phyloP scores from a whole-genome alignment of 2,888 invertebrate genomes.

The Nematopogon swammerdamellus region DNA sequence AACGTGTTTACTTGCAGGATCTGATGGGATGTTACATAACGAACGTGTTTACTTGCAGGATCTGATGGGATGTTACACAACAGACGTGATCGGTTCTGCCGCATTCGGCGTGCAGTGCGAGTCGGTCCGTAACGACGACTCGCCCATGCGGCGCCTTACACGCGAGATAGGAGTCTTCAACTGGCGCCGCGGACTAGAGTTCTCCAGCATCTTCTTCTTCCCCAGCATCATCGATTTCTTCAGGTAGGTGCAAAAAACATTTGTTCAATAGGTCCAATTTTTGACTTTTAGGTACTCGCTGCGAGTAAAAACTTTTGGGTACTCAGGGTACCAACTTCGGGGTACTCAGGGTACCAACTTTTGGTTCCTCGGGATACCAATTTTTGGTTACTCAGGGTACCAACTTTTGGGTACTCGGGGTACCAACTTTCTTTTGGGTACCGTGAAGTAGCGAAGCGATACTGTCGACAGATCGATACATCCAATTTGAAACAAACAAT shows the following conservation, averaged over 20 bases:
- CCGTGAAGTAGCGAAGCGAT: no score
- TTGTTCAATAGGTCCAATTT: neutral
- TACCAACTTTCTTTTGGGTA: no score
- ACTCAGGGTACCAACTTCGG: neutral
- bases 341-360: neutral
- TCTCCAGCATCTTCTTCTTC: constrained; percentile 26
- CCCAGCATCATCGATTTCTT: constrained; percentile 23
- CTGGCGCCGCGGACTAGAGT: constrained; percentile 18
- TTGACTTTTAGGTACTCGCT: neutral
- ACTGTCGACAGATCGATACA: no score
- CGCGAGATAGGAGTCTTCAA: constrained; percentile 19
- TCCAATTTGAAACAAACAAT: neutral
- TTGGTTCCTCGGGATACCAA: neutral
- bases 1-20: no score
- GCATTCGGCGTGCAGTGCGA: constrained; percentile 22
- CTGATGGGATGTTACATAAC: no score
- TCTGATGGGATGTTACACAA: constrained; percentile 20
- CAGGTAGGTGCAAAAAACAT: constrained; percentile 13
- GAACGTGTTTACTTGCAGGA: constrained; percentile 12
- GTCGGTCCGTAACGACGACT: constrained; percentile 17
- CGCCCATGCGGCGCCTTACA: constrained; percentile 20
- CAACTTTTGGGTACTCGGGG: no score
- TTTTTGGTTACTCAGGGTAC: no score
- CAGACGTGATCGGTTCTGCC: constrained; percentile 24
- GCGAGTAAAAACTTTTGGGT: neutral